Base-by-base conservation (phyloP, 2,113 vertebrate genomes). In the Oenanthe oenanthe region DNA sequence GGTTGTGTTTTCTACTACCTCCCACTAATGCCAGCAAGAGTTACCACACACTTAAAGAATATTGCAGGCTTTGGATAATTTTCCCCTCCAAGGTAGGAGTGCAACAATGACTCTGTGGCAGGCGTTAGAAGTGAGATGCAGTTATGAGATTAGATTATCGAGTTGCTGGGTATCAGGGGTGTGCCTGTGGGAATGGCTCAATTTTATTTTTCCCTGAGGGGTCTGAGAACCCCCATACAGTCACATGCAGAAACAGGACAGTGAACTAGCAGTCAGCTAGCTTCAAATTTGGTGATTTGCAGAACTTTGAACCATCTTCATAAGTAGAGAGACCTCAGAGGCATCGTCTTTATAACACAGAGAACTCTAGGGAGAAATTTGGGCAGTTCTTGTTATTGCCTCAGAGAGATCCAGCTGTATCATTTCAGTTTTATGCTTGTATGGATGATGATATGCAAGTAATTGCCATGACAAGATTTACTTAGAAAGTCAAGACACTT, bases 251-350 rank as follows among this genome's bases (percentile, higher is more conserved):
- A 51, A 40, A 42, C 43, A 14, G 10, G 21, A 60, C 36, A 84
- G 32, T 26, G 16, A 45, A 42, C 12, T 58, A n/a, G 38, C 34
- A 84, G 13, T 12, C 0, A 0, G 40, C 4, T 47, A 62, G 3
- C 4, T 42, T 78, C 54, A 78, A 82, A 71, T 19, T 54, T 25
- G 7, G 32, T 42, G 78, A 54, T 25, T 53, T 32, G 48, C 32
- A 54, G 61, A 71, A 25, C 21, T 78, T 28, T 2, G 3, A 78
- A 61, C 13, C 10, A 42, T 13, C 4, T 67, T 67, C 57, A 54
- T 13, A 31, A 78, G 12, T 34, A 45, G 9, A 47, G 29, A 40
- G n/a, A 31, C 47, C 24, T 47, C 77, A 47, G 11, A 53, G 29
- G 20, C 10, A 29, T 67, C 40, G 34, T 12, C n/a, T 34, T 40